Percentiles rank a stretch among this genome's conserved stretches.
These are phyloP conservation scores for Parambassis ranga DNA, from an alignment of 2,797 vertebrate genomes.

Conservation along the genomic window DNA sequence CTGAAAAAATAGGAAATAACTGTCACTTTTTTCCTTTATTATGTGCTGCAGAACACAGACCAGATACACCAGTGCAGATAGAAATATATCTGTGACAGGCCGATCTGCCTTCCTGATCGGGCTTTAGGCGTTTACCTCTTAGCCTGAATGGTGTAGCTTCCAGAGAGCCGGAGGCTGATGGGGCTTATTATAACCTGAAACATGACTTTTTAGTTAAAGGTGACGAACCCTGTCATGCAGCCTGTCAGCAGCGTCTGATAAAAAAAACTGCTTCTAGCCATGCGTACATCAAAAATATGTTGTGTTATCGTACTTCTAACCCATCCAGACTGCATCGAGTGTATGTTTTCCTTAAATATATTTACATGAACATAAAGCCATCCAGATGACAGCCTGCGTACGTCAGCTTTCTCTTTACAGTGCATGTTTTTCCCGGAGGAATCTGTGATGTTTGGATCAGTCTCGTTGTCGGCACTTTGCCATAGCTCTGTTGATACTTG, in stretches of 20 bases:
- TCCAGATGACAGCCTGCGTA: no score
- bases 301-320: no score
- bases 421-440: not conserved
- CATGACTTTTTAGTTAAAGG: not conserved
- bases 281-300: not conserved
- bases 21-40: no score
- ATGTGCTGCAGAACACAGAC: no score
- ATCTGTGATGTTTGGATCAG: not conserved
- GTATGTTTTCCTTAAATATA: no score
- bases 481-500: not conserved
- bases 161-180: not conserved
- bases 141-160: not conserved
- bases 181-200: not conserved
- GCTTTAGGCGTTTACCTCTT: no score
- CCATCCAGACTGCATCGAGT: not conserved
- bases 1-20: no score
- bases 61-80: no score
- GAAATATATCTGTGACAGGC: no score
- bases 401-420: not conserved
- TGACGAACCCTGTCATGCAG: not conserved
- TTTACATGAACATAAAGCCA: no score
- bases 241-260: not conserved
- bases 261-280: not conserved
- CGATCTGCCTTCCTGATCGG: no score
- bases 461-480: conserved; percentile 7